A percentile compares a stretch with the other conserved stretches of the same genome.
Conservation (phyloP, 2,797 vertebrate species). For the Trachops cirrhosus region DNA sequence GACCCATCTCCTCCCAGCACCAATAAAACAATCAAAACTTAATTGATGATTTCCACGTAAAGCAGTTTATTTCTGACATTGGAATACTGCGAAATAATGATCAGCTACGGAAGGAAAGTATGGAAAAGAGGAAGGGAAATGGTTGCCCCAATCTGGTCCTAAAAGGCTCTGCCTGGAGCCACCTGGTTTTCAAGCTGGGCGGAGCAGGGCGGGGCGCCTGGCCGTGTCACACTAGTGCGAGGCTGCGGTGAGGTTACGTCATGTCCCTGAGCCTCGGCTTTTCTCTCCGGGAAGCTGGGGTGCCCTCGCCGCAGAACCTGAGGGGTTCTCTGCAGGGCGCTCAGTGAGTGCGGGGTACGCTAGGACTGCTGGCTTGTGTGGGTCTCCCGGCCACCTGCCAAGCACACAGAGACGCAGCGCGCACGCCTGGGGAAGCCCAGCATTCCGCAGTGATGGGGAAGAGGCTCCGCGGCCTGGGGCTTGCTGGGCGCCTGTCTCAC, state of each 20-base stretch:
- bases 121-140: not conserved
- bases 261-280: not conserved
- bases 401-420: not conserved
- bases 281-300: not conserved
- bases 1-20: constrained; percentile 70
- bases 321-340: not conserved
- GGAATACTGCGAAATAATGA: constrained; percentile 53
- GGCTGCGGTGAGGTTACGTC: too few species aligned
- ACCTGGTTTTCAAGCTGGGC: not conserved
- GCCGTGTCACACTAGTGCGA: not conserved
- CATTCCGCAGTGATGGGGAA: not conserved
- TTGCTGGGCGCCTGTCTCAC: not conserved
- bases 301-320: not conserved
- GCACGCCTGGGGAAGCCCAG: not conserved
- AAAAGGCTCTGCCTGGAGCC: not conserved
- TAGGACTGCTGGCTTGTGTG: not conserved
- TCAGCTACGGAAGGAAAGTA: not conserved
- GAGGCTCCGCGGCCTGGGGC: not conserved
- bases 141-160: not conserved
- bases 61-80: constrained; percentile 65
- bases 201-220: rapidly evolving
- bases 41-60: constrained; percentile 75
- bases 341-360: not conserved
- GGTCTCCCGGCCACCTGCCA: not conserved
- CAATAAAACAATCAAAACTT: constrained; percentile 78